phyloP scores from a whole-genome alignment of 2,797 vertebrate genomes.

The Anniella stebbinsi region DNA sequence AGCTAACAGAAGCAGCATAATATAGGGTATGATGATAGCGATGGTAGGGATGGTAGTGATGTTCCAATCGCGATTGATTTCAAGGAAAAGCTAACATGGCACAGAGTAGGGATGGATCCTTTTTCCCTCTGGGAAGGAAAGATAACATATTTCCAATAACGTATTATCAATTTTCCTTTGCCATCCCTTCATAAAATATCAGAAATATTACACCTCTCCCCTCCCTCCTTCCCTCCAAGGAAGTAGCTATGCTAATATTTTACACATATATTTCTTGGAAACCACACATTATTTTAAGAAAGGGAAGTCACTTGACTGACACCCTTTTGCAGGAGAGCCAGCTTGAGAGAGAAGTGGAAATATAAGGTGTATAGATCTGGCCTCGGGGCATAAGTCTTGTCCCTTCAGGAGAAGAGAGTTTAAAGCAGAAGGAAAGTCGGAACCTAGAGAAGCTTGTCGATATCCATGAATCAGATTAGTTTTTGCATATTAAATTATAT shows the following conservation, averaged over 20 bases:
- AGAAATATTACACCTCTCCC: slow-evolving; percentile 13
- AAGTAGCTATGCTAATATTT: slow-evolving; percentile 10
- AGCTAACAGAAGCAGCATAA: slow-evolving; percentile 54
- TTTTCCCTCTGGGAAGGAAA: slow-evolving; percentile 16
- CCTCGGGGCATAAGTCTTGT: slow-evolving; percentile 45
- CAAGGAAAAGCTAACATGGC: neutral
- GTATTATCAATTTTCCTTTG: slow-evolving; percentile 16
- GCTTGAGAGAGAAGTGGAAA: slow-evolving; percentile 19
- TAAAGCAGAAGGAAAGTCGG: slow-evolving; percentile 50
- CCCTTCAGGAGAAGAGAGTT: slow-evolving; percentile 48
- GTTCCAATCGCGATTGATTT: slow-evolving; percentile 2
- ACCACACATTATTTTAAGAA: neutral
- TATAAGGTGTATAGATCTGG: slow-evolving; percentile 52
- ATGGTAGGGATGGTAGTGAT: slow-evolving; percentile 42
- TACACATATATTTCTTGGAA: neutral
- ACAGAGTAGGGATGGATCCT: neutral
- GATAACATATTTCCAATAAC: slow-evolving; percentile 31
- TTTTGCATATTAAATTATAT: slow-evolving; percentile 76
- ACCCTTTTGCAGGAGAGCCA: slow-evolving; percentile 23
- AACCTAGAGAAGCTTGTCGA: slow-evolving; percentile 60
- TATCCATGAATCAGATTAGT: slow-evolving; percentile 66
- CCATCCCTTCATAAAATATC: neutral
- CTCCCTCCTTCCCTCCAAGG: neutral
- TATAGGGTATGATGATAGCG: slow-evolving; percentile 45
- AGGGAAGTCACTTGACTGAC: slow-evolving; percentile 4